A percentile compares a stretch with the other conserved stretches of the same genome.
phyloP scores from a whole-genome alignment of 2,888 invertebrate species.

The Lasioglossum morio region DNA sequence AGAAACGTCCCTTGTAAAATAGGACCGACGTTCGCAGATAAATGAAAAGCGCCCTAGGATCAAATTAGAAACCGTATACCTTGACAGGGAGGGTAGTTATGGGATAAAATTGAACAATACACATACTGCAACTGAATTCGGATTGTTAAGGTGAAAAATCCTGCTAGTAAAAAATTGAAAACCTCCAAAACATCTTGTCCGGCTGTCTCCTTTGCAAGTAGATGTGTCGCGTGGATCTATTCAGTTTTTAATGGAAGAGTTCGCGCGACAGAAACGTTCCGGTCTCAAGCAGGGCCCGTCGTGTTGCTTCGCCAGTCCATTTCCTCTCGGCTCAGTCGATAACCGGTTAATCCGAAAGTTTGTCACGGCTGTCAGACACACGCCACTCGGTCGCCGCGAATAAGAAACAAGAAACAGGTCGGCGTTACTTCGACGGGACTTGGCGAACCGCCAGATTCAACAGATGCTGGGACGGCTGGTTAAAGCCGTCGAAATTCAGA shows the following conservation, averaged over 20 bases:
- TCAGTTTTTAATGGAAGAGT: background rate
- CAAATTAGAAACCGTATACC: no score
- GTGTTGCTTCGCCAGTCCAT: background rate
- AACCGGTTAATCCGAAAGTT: slow-evolving; percentile 38
- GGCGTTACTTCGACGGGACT: slow-evolving; percentile 66
- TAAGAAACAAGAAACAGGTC: slow-evolving; percentile 53
- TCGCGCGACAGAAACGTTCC: background rate
- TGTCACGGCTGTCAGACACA: slow-evolving; percentile 20
- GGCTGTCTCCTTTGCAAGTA: background rate
- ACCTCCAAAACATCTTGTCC: no score
- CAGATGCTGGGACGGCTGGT: slow-evolving; percentile 66
- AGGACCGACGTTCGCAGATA: background rate
- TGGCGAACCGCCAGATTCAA: slow-evolving; percentile 76
- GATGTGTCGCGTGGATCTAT: background rate
- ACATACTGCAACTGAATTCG: no score
- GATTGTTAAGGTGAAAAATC: no score
- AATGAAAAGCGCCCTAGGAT: background rate
- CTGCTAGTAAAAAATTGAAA: no score
- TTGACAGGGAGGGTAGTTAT: no score
- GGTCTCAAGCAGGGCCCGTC: background rate
- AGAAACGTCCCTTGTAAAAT: background rate
- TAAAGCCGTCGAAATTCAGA: slow-evolving; percentile 38
- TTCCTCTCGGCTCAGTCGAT: slow-evolving; percentile 8
- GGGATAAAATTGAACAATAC: no score
- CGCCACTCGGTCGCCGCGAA: slow-evolving; percentile 4